Base-by-base conservation (phyloP, 2,797 vertebrate genomes). In the Acrocephalus scirpaceus region DNA sequence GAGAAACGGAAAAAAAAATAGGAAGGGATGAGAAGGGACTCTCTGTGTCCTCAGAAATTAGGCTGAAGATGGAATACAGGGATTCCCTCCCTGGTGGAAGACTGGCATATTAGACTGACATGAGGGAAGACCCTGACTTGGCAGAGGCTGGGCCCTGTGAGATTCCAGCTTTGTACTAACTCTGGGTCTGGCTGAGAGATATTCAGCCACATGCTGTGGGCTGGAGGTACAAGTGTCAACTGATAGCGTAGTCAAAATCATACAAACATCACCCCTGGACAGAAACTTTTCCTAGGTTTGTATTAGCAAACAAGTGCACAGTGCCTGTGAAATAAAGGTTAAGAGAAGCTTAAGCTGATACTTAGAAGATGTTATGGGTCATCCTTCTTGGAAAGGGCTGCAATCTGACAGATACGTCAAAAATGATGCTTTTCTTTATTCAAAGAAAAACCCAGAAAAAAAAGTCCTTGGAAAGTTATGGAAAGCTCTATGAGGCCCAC, bases 131-230 rank as follows among this genome's bases (percentile, higher is more conserved):
- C 29, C 18, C 45, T 6, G 6, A 23, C 27, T n/a, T 86, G 29
- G 40, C 6, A 47, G 15, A 48, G 25, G 30, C 14, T n/a, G 13
- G 9, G n/a, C 21, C 3, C 20, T 48, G 48, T 3, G 17, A 62
- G 40, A 67, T 60, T 48, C 23, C 29, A 72, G 10, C 9, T 48
- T 73, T 85, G 15, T 2, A 1, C n/a, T 62, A 9, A 15, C 2
- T 5, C 53, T 0, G 0, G 6, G 9, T 90, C 54, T 29, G 1
- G 2, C 32, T 32, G 22, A 32, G 36, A 48, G 44, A 23, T 1
- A 0, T 47, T 83, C 27, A 69, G 25, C 47, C 30, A 20, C 0
- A 0, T 75, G 45, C 30, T 0, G 0, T 36, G 10, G 20, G 4
- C 19, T 60, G 26, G 21, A 87, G 48, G 27, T 13, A 13, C 2